These are phyloP conservation scores for Lasioglossum calceatum DNA, from an alignment of 2,888 invertebrate species.

Conservation along the genomic window DNA sequence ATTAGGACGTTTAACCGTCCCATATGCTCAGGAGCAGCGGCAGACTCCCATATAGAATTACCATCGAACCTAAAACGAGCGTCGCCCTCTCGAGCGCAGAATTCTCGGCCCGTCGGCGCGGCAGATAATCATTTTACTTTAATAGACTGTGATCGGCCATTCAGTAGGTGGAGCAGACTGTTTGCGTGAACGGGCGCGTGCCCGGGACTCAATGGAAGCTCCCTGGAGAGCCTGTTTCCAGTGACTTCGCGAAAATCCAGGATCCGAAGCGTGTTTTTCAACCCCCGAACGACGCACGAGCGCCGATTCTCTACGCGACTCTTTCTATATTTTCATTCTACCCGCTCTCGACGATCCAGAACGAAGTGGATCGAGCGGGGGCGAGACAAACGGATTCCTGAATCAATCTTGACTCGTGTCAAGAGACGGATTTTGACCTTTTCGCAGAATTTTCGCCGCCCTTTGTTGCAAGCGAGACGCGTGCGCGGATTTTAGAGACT, in stretches of 20 bases:
- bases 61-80: slow-evolving; percentile 32
- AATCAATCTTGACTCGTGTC: slow-evolving; percentile 54
- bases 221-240: slow-evolving; percentile 33
- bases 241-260: slow-evolving; percentile 59
- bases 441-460: slow-evolving; percentile 34
- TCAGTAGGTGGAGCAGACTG: slow-evolving; percentile 46
- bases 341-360: slow-evolving; percentile 2
- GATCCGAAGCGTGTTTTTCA: slow-evolving; percentile 20
- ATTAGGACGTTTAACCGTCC: slow-evolving; percentile 60
- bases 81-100: slow-evolving; percentile 49
- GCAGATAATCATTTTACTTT: slow-evolving; percentile 73
- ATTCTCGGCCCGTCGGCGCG: slow-evolving; percentile 60
- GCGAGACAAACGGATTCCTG: slow-evolving; percentile 49
- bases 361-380: slow-evolving; percentile 32
- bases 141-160: slow-evolving; percentile 68
- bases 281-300: slow-evolving; percentile 64
- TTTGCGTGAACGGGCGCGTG: slow-evolving; percentile 63
- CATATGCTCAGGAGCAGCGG: slow-evolving; percentile 56
- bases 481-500: slow-evolving; percentile 44
- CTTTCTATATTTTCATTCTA: neutral
- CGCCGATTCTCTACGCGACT: slow-evolving; percentile 19
- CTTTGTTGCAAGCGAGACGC: slow-evolving; percentile 62
- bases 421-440: slow-evolving; percentile 36
- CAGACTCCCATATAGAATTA: slow-evolving; percentile 69
- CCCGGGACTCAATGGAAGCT: slow-evolving; percentile 56